Evolutionary conservation across 2,888 invertebrate genomes (phyloP).

Genomic region (Sarcophaga rosellei): DNA sequence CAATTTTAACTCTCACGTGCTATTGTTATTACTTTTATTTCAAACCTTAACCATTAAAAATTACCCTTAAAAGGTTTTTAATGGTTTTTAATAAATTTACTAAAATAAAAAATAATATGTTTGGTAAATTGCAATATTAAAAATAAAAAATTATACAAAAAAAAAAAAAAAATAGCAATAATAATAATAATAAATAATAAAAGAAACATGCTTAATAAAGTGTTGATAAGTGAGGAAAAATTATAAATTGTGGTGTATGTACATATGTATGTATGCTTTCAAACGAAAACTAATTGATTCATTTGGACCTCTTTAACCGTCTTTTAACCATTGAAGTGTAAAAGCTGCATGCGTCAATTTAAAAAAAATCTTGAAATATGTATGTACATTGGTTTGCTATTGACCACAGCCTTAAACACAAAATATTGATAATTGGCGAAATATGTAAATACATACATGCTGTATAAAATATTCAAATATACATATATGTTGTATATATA

Average conservation of each 20-base stretch:
- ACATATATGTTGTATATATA: too few species aligned
- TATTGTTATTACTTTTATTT: constrained; percentile 54
- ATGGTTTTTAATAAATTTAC: constrained; percentile 54
- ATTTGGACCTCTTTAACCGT: background rate
- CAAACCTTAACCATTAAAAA: constrained; percentile 62
- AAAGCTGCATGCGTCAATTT: constrained; percentile 16
- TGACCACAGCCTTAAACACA: constrained; percentile 16
- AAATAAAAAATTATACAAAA: background rate
- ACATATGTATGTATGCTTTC: background rate
- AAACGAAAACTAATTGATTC: background rate
- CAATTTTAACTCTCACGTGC: constrained; percentile 66
- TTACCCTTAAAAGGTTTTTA: constrained; percentile 66
- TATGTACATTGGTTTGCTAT: background rate
- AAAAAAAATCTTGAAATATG: background rate
- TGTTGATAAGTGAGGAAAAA: too few species aligned
- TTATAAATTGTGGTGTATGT: background rate
- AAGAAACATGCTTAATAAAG: background rate
- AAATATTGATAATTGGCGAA: background rate
- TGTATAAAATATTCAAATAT: too few species aligned
- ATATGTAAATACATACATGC: background rate
- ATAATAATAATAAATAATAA: background rate
- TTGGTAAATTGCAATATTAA: constrained; percentile 38
- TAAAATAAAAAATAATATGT: constrained; percentile 27
- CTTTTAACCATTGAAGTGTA: constrained; percentile 22
- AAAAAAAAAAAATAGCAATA: background rate